A percentile compares a stretch with the other conserved stretches of the same genome.
phyloP scores from a whole-genome alignment of 1,140 invertebrate species.

The Scylla paramamosain region DNA sequence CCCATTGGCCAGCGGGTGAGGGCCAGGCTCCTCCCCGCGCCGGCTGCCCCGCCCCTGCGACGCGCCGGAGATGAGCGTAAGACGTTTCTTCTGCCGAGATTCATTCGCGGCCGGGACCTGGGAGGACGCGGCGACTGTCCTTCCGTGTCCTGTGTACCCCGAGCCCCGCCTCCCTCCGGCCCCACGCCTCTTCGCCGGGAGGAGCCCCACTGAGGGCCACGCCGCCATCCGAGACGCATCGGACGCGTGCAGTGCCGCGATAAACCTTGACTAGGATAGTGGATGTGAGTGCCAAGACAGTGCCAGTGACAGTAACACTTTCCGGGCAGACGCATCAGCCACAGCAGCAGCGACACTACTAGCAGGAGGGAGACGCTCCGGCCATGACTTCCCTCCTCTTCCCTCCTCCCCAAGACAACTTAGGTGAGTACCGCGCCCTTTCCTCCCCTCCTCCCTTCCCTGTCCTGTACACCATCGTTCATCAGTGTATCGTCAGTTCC shows the following conservation, averaged over 20 bases:
- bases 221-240: not conserved
- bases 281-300: conserved; percentile 52
- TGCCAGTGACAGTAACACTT: conserved; percentile 57
- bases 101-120: conserved; percentile 63
- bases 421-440: conserved; percentile 44
- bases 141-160: conserved; percentile 52
- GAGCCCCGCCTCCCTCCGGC: not conserved
- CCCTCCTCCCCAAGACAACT: conserved; percentile 56
- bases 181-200: not conserved
- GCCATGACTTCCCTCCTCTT: conserved; percentile 67
- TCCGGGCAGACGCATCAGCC: conserved; percentile 13
- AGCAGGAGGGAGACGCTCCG: not conserved
- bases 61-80: conserved; percentile 68
- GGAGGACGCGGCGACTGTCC: conserved; percentile 66
- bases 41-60: conserved; percentile 48
- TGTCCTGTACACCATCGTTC: not conserved
- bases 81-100: conserved; percentile 70
- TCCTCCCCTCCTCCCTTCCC: not conserved
- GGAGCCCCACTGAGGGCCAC: not conserved
- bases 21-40: conserved; percentile 8
- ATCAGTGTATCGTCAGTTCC: not conserved
- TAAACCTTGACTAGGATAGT: conserved; percentile 23
- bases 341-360: not conserved
- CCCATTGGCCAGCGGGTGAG: conserved; percentile 42
- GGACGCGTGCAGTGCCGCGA: conserved; percentile 24